These are phyloP conservation scores for Takifugu flavidus DNA, from an alignment of 2,113 vertebrate species.

Conservation along the genomic window DNA sequence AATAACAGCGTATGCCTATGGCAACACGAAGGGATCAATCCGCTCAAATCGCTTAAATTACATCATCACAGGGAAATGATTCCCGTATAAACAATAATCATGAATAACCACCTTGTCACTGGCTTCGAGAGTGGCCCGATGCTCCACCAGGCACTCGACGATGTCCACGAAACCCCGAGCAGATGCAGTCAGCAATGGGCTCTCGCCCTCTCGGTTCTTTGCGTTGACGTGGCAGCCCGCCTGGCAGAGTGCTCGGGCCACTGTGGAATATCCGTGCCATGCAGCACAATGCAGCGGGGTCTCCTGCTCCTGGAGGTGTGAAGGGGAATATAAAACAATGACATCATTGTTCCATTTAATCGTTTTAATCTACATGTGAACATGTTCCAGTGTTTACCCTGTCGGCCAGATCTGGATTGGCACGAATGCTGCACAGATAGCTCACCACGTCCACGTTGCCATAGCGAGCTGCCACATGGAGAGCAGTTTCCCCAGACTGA, in stretches of 20 bases:
- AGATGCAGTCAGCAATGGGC: constrained; percentile 87
- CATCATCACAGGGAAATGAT: background rate
- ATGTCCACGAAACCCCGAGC: constrained; percentile 94
- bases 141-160: constrained; percentile 88
- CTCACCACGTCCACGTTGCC: constrained; percentile 94
- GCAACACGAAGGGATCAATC: no score
- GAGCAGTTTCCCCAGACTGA: constrained; percentile 93
- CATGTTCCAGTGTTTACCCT: constrained; percentile 70
- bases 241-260: constrained; percentile 86
- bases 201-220: constrained; percentile 92
- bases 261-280: constrained; percentile 93
- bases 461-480: constrained; percentile 93
- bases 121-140: constrained; percentile 83
- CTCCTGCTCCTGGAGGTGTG: constrained; percentile 85
- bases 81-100: background rate
- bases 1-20: no score
- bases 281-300: constrained; percentile 93
- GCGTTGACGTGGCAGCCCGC: constrained; percentile 83
- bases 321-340: accelerated
- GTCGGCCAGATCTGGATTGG: constrained; percentile 89
- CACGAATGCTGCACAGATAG: constrained; percentile 87
- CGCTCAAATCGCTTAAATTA: background rate
- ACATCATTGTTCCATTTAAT: background rate
- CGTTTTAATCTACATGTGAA: no score
- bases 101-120: constrained; percentile 83